Evolutionary conservation across 2,888 invertebrate species (phyloP).

Genomic region (Pelosia muscerda): DNA sequence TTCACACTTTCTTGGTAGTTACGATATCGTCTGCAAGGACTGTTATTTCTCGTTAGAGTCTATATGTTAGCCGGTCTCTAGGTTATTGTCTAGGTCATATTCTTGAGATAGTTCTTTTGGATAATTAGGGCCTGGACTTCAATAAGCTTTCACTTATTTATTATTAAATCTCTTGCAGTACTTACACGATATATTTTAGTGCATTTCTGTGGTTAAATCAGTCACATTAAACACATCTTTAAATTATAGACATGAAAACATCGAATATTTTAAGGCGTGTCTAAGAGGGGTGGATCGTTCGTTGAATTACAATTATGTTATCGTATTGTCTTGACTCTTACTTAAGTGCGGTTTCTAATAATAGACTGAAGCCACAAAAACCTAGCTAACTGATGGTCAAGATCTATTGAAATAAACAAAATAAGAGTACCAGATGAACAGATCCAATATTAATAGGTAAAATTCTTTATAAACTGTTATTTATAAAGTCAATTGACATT

Average conservation of each 20-base stretch:
- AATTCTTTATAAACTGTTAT: background rate
- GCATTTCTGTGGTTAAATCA: background rate
- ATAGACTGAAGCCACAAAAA: background rate
- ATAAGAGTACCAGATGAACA: background rate
- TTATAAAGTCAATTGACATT: background rate
- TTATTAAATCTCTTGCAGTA: constrained; percentile 20
- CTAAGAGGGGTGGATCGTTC: background rate
- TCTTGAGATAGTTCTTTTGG: constrained; percentile 19
- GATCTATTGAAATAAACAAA: background rate
- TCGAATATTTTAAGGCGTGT: background rate
- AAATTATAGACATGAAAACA: background rate
- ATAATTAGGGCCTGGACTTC: constrained; percentile 24
- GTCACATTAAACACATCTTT: background rate
- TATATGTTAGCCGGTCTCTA: constrained; percentile 59
- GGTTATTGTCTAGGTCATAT: constrained; percentile 60
- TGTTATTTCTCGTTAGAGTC: constrained; percentile 60
- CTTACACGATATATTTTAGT: constrained; percentile 24
- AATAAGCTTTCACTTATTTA: constrained; percentile 38
- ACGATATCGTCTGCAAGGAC: constrained; percentile 60
- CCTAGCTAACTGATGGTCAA: background rate
- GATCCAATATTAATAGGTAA: background rate
- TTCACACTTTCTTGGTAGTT: constrained; percentile 74
- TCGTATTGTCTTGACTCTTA: too few relatives aligned
- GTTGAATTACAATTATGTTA: background rate
- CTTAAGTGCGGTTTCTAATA: background rate